Evolutionary conservation across 2,113 vertebrate genomes (phyloP).

Genomic region (Genyomyrus donnyi): DNA sequence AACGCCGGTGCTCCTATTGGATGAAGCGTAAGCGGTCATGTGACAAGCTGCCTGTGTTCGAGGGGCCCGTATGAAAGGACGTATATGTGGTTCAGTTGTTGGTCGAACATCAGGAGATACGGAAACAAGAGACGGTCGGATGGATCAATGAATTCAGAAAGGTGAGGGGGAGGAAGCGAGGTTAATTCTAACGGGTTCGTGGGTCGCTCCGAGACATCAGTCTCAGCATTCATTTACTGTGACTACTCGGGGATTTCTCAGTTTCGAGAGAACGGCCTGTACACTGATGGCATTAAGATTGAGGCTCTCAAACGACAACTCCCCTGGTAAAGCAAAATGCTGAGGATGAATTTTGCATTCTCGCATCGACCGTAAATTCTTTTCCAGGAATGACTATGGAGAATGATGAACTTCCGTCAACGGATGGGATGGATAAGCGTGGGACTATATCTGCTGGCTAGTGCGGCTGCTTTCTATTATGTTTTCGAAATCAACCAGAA

Average conservation of each 20-base stretch:
- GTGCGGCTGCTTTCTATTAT: constrained; percentile 77
- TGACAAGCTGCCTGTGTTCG: neutral
- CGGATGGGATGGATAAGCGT: constrained; percentile 94
- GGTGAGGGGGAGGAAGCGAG: neutral
- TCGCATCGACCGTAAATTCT: neutral
- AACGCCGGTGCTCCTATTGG: neutral
- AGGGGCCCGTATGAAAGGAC: neutral
- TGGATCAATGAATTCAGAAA: neutral
- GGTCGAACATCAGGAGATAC: neutral
- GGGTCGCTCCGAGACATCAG: neutral
- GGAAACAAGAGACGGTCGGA: neutral
- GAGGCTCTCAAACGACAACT: neutral
- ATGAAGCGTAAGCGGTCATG: neutral
- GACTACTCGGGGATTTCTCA: neutral
- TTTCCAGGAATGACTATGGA: constrained; percentile 75
- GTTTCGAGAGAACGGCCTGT: neutral
- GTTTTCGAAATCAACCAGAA: constrained; percentile 88
- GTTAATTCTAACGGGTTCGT: neutral
- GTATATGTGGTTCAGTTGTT: neutral
- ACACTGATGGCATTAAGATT: neutral
- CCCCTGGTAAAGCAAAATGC: neutral
- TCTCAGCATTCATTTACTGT: neutral
- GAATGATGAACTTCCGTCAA: constrained; percentile 99
- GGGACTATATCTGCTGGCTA: constrained; percentile 78
- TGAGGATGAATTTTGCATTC: neutral